Percentiles rank a stretch among this genome's conserved stretches.
phyloP scores from a whole-genome alignment of 2,888 invertebrate genomes.

The Hydrotaea cyrtoneurina region DNA sequence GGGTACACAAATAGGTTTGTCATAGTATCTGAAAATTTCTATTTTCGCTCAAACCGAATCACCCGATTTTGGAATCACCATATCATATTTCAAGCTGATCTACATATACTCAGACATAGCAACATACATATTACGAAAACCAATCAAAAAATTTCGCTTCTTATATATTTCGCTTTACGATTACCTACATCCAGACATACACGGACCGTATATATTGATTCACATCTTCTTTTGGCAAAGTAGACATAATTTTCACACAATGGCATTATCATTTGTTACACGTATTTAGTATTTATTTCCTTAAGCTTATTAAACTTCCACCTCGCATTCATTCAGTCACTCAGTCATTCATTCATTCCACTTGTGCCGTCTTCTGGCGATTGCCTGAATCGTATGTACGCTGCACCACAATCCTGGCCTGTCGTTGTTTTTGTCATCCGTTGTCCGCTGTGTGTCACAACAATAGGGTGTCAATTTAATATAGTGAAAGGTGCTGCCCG shows the following conservation, averaged over 20 bases:
- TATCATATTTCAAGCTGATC: too few relatives aligned
- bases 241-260: slow-evolving; percentile 73
- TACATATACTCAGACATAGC: too few relatives aligned
- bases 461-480: slow-evolving; percentile 79
- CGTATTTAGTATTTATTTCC: slow-evolving; percentile 68
- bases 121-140: too few relatives aligned
- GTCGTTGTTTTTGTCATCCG: background rate
- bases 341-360: background rate
- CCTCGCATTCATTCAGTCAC: background rate
- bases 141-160: background rate
- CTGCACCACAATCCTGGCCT: background rate
- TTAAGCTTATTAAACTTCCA: slow-evolving; percentile 59
- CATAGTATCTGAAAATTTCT: too few relatives aligned
- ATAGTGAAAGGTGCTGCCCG: slow-evolving; percentile 74
- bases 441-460: slow-evolving; percentile 33
- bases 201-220: background rate
- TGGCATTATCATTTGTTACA: slow-evolving; percentile 77
- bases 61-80: too few relatives aligned
- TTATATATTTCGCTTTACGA: background rate
- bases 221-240: slow-evolving; percentile 4
- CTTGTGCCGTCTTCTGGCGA: background rate
- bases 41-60: too few relatives aligned
- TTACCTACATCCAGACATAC: background rate
- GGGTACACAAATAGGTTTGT: too few relatives aligned
- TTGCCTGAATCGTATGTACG: background rate